These are phyloP conservation scores for Microdon myrmicae DNA, from an alignment of 2,888 invertebrate species.

Conservation along the genomic window DNA sequence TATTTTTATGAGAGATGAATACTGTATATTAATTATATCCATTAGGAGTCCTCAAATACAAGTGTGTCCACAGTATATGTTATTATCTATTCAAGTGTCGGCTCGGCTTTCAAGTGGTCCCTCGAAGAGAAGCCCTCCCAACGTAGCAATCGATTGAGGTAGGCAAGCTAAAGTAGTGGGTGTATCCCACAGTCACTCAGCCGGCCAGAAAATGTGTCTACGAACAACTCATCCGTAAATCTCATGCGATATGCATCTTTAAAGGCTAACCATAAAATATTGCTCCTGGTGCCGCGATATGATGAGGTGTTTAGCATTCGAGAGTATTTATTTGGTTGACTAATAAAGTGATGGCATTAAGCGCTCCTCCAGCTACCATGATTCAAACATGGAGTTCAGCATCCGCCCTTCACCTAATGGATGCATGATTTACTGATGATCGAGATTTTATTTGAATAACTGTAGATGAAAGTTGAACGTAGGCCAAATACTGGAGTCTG, in stretches of 20 bases:
- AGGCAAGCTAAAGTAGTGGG: constrained; percentile 10
- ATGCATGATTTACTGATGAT: constrained; percentile 45
- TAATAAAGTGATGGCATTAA: constrained; percentile 47
- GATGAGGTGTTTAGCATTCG: constrained; percentile 27
- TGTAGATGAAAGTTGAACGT: too few species aligned
- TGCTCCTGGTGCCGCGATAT: constrained; percentile 18
- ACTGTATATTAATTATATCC: constrained; percentile 11
- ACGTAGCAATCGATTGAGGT: constrained; percentile 18
- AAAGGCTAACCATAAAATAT: constrained; percentile 22
- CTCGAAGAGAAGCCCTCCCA: too few species aligned
- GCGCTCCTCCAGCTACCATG: constrained; percentile 22
- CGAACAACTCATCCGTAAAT: constrained; percentile 30
- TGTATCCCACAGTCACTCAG: constrained; percentile 31
- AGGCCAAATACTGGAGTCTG: too few species aligned
- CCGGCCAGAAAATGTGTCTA: constrained; percentile 31
- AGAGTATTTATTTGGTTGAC: constrained; percentile 37
- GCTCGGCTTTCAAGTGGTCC: too few species aligned
- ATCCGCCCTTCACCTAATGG: constrained; percentile 25
- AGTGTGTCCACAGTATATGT: not conserved
- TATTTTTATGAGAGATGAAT: not conserved
- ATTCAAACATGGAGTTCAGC: not conserved
- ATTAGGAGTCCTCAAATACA: constrained; percentile 8
- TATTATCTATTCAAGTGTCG: too few species aligned
- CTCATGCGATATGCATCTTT: constrained; percentile 19
- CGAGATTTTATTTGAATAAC: constrained; percentile 41